A percentile compares a stretch with the other conserved stretches of the same genome.
phyloP scores from a whole-genome alignment of 1,140 invertebrate species.

The Vanessa tameamea region DNA sequence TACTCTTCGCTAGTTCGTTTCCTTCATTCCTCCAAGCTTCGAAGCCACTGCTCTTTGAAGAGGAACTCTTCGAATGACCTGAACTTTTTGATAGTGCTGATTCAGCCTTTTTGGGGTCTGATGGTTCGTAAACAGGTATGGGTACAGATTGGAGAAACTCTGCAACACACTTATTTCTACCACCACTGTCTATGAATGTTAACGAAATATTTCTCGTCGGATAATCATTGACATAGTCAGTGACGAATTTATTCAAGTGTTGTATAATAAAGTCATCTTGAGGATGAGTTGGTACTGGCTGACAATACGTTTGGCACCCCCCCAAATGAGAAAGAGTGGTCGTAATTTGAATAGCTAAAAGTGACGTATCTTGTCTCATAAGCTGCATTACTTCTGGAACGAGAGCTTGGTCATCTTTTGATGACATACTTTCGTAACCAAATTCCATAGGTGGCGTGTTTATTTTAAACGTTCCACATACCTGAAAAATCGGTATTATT shows the following conservation, averaged over 20 bases:
- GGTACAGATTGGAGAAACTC: slow-evolving; percentile 66
- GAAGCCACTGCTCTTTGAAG: slow-evolving; percentile 55
- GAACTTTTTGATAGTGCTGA: slow-evolving; percentile 67
- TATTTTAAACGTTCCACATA: slow-evolving; percentile 66
- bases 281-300: slow-evolving; percentile 49
- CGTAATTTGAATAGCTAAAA: slow-evolving; percentile 58
- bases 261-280: slow-evolving; percentile 59
- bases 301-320: slow-evolving; percentile 54
- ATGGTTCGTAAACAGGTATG: slow-evolving; percentile 55
- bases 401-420: slow-evolving; percentile 46
- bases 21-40: slow-evolving; percentile 47
- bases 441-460: slow-evolving; percentile 60
- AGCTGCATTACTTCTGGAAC: slow-evolving; percentile 58
- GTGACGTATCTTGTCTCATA: slow-evolving; percentile 59
- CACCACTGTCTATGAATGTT: slow-evolving; percentile 65
- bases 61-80: slow-evolving; percentile 60
- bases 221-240: slow-evolving; percentile 65
- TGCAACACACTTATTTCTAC: slow-evolving; percentile 63
- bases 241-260: slow-evolving; percentile 64
- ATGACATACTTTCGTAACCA: slow-evolving; percentile 59
- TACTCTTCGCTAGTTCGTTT: slow-evolving; percentile 38
- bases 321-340: slow-evolving; percentile 62
- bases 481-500: slow-evolving; percentile 43
- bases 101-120: slow-evolving; percentile 55
- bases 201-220: slow-evolving; percentile 61